These are phyloP conservation scores for Parnassius mnemosyne DNA, from an alignment of 2,888 invertebrate species.

Conservation along the genomic window DNA sequence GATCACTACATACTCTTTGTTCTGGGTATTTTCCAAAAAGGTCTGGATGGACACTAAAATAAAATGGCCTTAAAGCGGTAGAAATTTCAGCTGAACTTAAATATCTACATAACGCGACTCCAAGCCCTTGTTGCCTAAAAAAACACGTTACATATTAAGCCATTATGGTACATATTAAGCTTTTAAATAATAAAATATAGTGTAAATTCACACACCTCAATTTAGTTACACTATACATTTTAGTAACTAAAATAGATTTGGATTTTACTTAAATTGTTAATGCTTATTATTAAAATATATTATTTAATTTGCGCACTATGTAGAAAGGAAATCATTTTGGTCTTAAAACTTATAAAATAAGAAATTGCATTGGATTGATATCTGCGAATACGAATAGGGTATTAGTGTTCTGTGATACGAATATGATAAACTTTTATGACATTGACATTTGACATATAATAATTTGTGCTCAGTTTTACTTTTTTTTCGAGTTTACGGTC, in stretches of 20 bases:
- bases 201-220: conserved; percentile 48
- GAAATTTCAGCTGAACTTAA: conserved; percentile 91
- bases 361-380: not conserved
- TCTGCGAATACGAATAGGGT: too few relatives aligned
- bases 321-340: conserved; percentile 23
- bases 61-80: conserved; percentile 94
- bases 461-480: too few relatives aligned
- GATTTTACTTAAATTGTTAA: conserved; percentile 3
- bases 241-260: conserved; percentile 28
- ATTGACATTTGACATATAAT: too few relatives aligned
- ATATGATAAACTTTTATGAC: too few relatives aligned
- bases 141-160: not conserved
- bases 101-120: conserved; percentile 54
- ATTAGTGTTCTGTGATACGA: too few relatives aligned
- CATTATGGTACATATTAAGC: not conserved
- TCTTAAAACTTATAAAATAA: conserved; percentile 7
- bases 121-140: conserved; percentile 45
- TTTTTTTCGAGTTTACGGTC: too few relatives aligned
- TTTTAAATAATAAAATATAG: conserved; percentile 3
- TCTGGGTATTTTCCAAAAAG: conserved; percentile 95
- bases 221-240: conserved; percentile 70
- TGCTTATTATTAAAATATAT: conserved; percentile 11
- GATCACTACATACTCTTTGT: conserved; percentile 84
- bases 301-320: conserved; percentile 40
- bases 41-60: conserved; percentile 97